Percentiles rank a stretch among this genome's conserved stretches.
These are phyloP conservation scores for Hyperoplus lanceolatus DNA, from an alignment of 2,797 vertebrate genomes.

Conservation along the genomic window DNA sequence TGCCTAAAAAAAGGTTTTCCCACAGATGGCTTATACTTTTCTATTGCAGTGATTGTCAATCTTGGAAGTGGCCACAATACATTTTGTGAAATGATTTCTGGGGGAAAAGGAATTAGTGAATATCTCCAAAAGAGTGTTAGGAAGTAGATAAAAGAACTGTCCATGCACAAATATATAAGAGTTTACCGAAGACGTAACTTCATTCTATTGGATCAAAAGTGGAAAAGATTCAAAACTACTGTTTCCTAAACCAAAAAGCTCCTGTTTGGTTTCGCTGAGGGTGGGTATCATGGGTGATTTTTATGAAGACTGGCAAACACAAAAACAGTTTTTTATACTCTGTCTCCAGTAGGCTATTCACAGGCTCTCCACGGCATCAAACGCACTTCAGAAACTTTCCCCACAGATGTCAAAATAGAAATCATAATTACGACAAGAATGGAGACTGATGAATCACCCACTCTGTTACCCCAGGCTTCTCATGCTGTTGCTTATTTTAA, in stretches of 20 bases:
- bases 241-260: slow-evolving; percentile 14
- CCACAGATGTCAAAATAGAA: slow-evolving; percentile 70
- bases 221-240: slow-evolving; percentile 4
- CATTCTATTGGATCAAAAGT: not conserved
- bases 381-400: slow-evolving; percentile 65
- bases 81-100: slow-evolving; percentile 13
- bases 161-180: not conserved
- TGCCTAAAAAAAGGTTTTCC: slow-evolving; percentile 60
- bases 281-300: slow-evolving; percentile 58
- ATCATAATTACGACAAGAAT: slow-evolving; percentile 72
- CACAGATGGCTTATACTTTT: slow-evolving; percentile 69
- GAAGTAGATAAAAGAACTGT: not conserved
- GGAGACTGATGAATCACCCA: slow-evolving; percentile 68
- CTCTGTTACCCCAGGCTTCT: slow-evolving; percentile 45
- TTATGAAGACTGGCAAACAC: slow-evolving; percentile 40
- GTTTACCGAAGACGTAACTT: not conserved
- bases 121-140: not conserved
- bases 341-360: slow-evolving; percentile 53
- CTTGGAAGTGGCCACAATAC: slow-evolving; percentile 16
- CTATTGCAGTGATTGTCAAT: slow-evolving; percentile 28
- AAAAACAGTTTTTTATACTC: slow-evolving; percentile 37
- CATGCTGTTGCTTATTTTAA: slow-evolving; percentile 50
- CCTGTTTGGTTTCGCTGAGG: slow-evolving; percentile 33
- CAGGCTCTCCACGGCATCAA: slow-evolving; percentile 45
- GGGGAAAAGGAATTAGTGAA: not conserved